A percentile compares a stretch with the other conserved stretches of the same genome.
Evolutionary conservation across 2,888 invertebrate genomes (phyloP).

Genomic region (Tenthredo distinguenda): DNA sequence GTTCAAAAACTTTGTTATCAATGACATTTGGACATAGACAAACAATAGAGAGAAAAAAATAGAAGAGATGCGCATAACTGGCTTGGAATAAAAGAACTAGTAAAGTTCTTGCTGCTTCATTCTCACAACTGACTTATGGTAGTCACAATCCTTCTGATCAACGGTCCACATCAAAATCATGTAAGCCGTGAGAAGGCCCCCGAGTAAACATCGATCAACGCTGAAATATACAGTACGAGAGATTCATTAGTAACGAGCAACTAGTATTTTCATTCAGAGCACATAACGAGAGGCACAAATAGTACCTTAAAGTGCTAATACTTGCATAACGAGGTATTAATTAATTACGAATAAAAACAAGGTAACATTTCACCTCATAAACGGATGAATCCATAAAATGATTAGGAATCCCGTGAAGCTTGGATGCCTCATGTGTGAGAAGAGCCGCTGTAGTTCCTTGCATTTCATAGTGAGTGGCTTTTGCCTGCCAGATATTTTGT

Average conservation of each 20-base stretch:
- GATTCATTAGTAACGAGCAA: background rate
- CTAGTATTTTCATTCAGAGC: background rate
- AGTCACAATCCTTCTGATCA: conserved; percentile 80
- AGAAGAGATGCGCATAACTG: background rate
- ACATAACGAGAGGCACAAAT: background rate
- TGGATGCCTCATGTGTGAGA: conserved; percentile 83
- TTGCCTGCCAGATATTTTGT: conserved; percentile 79
- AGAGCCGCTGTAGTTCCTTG: conserved; percentile 79
- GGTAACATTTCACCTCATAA: conserved; percentile 80
- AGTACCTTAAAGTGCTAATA: background rate
- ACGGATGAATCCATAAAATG: conserved; percentile 82
- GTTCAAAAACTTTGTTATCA: background rate
- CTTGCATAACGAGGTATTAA: background rate
- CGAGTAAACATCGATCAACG: conserved; percentile 81
- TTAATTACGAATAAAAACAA: background rate
- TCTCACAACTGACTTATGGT: conserved; percentile 79
- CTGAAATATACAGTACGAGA: conserved; percentile 70
- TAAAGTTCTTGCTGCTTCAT: conserved; percentile 79
- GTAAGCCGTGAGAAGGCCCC: conserved; percentile 80
- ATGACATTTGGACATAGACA: background rate
- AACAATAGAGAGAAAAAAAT: background rate
- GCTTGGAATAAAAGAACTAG: conserved; percentile 31
- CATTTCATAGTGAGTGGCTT: conserved; percentile 81
- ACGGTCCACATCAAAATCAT: conserved; percentile 83
- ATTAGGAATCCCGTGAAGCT: conserved; percentile 81